These are phyloP conservation scores for Hippocampus zosterae DNA, from an alignment of 2,113 vertebrate species.

Conservation along the genomic window DNA sequence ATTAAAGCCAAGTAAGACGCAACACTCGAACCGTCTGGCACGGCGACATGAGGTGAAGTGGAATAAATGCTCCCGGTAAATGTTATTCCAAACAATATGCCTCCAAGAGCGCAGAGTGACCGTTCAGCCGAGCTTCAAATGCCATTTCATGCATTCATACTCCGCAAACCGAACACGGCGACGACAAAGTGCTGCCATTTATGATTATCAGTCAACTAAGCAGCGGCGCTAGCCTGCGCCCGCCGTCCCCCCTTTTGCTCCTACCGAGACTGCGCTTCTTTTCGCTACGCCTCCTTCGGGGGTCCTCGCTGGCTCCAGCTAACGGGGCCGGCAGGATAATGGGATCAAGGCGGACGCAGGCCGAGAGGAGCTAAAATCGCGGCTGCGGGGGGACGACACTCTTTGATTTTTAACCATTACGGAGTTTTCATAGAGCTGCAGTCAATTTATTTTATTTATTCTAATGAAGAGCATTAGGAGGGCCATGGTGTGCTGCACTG, in stretches of 20 bases:
- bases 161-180: constrained; percentile 58
- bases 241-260: background rate
- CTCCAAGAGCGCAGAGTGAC: constrained; percentile 45
- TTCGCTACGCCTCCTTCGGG: constrained; percentile 60
- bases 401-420: constrained; percentile 99
- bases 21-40: constrained; percentile 38
- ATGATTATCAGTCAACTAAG: constrained; percentile 72
- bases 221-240: constrained; percentile 44
- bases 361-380: constrained; percentile 86
- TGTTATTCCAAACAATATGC: constrained; percentile 68
- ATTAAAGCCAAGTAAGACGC: constrained; percentile 26
- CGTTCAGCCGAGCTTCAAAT: constrained; percentile 66
- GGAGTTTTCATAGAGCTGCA: constrained; percentile 99
- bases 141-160: constrained; percentile 78
- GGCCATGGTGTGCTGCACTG: constrained; percentile 92
- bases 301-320: constrained; percentile 82
- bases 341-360: constrained; percentile 89
- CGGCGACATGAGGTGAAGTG: constrained; percentile 54
- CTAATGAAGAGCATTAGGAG: constrained; percentile 99
- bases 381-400: constrained; percentile 86
- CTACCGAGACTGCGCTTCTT: constrained; percentile 49
- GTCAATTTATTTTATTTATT: constrained; percentile 99
- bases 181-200: constrained; percentile 64
- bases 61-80: constrained; percentile 67
- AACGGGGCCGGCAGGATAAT: constrained; percentile 89